Evolutionary conservation across 2,797 vertebrate species (phyloP).

Genomic region (Schizopygopsis pylzovi): DNA sequence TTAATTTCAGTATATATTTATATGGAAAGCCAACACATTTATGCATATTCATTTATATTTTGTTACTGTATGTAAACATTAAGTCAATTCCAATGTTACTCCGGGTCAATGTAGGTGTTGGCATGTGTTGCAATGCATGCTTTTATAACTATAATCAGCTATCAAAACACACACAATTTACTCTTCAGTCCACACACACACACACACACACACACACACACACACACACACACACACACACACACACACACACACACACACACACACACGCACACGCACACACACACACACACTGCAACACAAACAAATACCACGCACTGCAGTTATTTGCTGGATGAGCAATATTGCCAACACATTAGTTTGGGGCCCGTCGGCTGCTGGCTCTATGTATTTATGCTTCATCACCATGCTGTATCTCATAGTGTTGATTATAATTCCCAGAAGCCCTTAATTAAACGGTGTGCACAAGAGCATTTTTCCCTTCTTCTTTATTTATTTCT

Average conservation of each 20-base stretch:
- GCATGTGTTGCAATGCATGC: slow-evolving; percentile 10
- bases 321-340: slow-evolving; percentile 67
- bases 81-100: neutral
- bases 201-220: neutral
- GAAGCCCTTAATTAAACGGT: slow-evolving; percentile 77
- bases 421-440: slow-evolving; percentile 77
- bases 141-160: slow-evolving; percentile 13
- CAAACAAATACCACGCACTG: slow-evolving; percentile 38
- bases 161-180: slow-evolving; percentile 14
- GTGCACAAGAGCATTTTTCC: slow-evolving; percentile 48
- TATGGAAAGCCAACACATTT: neutral
- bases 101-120: neutral
- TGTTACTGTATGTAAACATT: neutral
- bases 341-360: slow-evolving; percentile 68
- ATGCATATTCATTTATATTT: neutral
- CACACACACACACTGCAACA: neutral
- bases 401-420: slow-evolving; percentile 73
- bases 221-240: neutral
- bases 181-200: slow-evolving; percentile 22
- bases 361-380: slow-evolving; percentile 63
- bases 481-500: slow-evolving; percentile 56
- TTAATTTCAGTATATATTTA: neutral
- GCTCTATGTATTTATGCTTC: slow-evolving; percentile 76
- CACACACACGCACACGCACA: neutral
- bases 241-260: neutral